Percentiles rank a stretch among this genome's conserved stretches.
Conservation (phyloP, 2,888 invertebrate genomes). For the Meliscaeva auricollis region DNA sequence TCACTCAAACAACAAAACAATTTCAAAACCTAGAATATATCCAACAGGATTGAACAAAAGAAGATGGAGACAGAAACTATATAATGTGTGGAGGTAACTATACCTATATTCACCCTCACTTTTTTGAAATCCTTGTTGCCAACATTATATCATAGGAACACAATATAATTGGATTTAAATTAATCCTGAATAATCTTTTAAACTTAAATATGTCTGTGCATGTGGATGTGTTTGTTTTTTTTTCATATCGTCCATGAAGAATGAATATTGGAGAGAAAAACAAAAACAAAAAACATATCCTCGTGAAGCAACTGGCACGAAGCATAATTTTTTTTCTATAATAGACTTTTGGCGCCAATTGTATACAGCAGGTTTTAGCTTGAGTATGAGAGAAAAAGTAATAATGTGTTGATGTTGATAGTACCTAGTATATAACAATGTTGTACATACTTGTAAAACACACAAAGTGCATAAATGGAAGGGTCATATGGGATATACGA, state of each 20-base stretch:
- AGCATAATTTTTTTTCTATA: slow-evolving; percentile 60
- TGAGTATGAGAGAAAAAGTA: not conserved
- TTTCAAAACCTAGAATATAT: not conserved
- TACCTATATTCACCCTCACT: not conserved
- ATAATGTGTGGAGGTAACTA: not conserved
- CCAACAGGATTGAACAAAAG: not conserved
- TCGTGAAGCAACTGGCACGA: slow-evolving; percentile 40
- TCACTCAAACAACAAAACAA: slow-evolving; percentile 27
- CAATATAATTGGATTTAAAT: slow-evolving; percentile 62
- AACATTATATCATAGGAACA: slow-evolving; percentile 27
- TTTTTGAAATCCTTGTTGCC: slow-evolving; percentile 46
- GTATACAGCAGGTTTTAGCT: not conserved
- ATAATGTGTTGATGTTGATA: not conserved
- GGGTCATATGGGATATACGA: slow-evolving; percentile 36
- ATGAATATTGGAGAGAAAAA: no score
- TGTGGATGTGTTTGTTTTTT: not conserved
- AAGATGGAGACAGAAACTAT: not conserved
- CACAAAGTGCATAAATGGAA: slow-evolving; percentile 15
- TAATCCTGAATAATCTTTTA: slow-evolving; percentile 53
- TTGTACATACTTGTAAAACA: not conserved
- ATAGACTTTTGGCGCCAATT: slow-evolving; percentile 70
- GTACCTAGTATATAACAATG: not conserved
- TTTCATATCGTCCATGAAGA: not conserved
- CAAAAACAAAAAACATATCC: not conserved
- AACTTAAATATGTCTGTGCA: slow-evolving; percentile 13